Conservation (phyloP, 2,888 invertebrate species). For the Melanophora roralis region DNA sequence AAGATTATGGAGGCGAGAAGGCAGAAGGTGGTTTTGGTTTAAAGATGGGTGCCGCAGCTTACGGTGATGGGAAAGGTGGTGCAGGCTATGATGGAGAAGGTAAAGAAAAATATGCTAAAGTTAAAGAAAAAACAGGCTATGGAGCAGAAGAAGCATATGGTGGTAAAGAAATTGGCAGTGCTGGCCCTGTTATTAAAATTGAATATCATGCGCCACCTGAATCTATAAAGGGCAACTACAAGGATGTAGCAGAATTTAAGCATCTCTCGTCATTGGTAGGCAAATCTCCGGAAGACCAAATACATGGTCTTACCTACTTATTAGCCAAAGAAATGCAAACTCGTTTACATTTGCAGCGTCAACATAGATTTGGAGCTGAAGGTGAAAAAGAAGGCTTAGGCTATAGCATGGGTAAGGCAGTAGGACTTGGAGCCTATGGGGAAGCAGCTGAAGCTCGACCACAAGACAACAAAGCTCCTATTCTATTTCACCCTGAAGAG, state of each 20-base stretch:
- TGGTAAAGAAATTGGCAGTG: background rate
- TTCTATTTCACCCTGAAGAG: conserved; percentile 71
- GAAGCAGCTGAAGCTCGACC: conserved; percentile 62
- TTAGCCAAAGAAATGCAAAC: conserved; percentile 75
- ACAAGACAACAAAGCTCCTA: conserved; percentile 74
- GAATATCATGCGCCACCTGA: conserved; percentile 68
- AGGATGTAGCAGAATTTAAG: conserved; percentile 71
- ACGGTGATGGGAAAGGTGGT: background rate
- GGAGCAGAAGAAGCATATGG: background rate
- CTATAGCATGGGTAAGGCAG: background rate
- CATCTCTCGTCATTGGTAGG: conserved; percentile 78
- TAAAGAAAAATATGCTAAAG: too few relatives aligned
- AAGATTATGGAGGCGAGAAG: background rate
- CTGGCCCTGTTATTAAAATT: conserved; percentile 67
- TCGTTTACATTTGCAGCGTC: conserved; percentile 66
- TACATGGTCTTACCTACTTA: conserved; percentile 78
- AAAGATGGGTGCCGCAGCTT: background rate
- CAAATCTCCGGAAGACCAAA: conserved; percentile 78
- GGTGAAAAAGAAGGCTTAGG: background rate
- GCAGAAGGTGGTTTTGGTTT: background rate
- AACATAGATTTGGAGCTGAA: conserved; percentile 59
- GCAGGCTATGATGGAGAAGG: background rate
- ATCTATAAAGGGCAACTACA: conserved; percentile 69
- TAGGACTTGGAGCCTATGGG: background rate
- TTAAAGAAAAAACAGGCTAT: background rate